Evolutionary conservation across 2,113 vertebrate species (phyloP), one percentile per base, ranked within the genome.

Genomic region (Psittacus erithacus): DNA sequence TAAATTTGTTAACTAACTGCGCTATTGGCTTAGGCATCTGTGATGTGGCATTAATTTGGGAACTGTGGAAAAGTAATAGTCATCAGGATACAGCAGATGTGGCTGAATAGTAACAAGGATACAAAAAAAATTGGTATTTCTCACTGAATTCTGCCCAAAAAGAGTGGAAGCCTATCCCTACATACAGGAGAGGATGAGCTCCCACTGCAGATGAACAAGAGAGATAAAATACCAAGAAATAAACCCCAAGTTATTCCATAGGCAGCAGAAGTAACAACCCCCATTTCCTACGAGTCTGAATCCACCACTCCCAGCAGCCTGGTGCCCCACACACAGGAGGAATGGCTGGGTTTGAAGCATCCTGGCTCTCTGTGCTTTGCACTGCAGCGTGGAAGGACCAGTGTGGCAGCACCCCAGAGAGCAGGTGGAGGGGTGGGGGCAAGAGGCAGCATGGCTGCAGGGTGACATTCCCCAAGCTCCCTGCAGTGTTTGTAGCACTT

Each of bases 181-280:
- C 11, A 18, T 31, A 38, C 11, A 47, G 53, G 14, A 43, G 41
- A 49, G 53, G 43, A 16, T 6, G 11, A 73, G 43, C 7, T 76
- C 24, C 39, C 47, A n/a, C 19, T 3, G 0, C 27, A 57, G 77
- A 9, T 0, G 0, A 69, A 35, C 1, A 2, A 50, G 70, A 62
- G 33, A 57, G 31, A 35, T 60, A 38, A 63, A 74, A 74, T 9
- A 44, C 23, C n/a, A 20, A 53, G 60, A 38, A 19, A 28, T 59
- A 59, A 4, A 59, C 22, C 33, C 33, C 33, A 13, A 62, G 12
- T 22, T 57, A 57, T 17, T 67, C 22, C 39, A 29, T 1, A 17
- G 50, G 46, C n/a, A 53, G 31, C 13, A 67, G 39, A 88, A 86
- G 13, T 9, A 68, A 64, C 7, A 55, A 24, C 2, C 1, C 6